A percentile compares a stretch with the other conserved stretches of the same genome.
These are phyloP conservation scores for Geotrypetes seraphini DNA, from an alignment of 2,797 vertebrate species.

Conservation along the genomic window DNA sequence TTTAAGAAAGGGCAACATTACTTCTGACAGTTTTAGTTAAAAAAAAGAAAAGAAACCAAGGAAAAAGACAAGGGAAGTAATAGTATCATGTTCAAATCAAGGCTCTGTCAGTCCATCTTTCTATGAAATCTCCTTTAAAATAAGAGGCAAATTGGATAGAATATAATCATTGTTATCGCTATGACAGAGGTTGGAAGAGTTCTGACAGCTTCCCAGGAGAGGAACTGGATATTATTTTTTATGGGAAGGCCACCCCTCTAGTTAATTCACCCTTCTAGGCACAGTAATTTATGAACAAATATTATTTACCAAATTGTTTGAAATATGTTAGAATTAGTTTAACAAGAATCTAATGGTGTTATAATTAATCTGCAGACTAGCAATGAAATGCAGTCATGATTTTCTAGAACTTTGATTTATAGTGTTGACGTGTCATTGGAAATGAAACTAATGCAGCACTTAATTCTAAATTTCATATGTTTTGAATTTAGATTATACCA, in stretches of 20 bases:
- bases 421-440: slow-evolving; percentile 12
- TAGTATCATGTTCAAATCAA: accelerated
- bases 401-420: slow-evolving; percentile 30
- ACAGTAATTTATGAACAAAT: slow-evolving; percentile 41
- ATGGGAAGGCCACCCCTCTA: background rate
- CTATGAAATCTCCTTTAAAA: background rate
- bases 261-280: slow-evolving; percentile 15
- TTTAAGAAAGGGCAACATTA: no score
- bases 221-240: background rate
- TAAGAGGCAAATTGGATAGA: accelerated
- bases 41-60: no score
- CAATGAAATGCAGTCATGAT: slow-evolving; percentile 34
- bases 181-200: accelerated
- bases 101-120: accelerated
- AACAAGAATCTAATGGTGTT: slow-evolving; percentile 45
- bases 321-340: slow-evolving; percentile 42
- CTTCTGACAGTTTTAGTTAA: no score
- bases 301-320: slow-evolving; percentile 45
- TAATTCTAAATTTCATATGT: background rate
- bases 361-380: slow-evolving; percentile 43
- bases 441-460: slow-evolving; percentile 2
- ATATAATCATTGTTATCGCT: background rate
- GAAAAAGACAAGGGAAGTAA: accelerated
- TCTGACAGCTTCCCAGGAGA: background rate
- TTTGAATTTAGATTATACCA: background rate